Conservation (phyloP, 2,113 vertebrate species). For the Myiopsitta monachus region DNA sequence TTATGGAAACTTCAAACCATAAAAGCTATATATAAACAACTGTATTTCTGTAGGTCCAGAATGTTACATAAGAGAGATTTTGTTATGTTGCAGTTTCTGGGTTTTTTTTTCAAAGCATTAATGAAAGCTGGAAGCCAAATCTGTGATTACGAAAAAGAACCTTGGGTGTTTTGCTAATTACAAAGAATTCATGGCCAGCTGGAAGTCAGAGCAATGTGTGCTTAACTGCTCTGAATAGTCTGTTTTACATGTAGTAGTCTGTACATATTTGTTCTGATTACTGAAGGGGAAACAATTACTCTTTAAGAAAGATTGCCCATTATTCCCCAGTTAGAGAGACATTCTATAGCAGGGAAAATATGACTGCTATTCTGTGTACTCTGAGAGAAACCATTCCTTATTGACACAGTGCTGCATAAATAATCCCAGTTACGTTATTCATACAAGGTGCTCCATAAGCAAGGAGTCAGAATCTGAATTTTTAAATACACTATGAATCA, state of each 20-base stretch:
- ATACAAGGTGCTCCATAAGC: neutral
- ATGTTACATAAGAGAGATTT: neutral
- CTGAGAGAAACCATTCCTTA: neutral
- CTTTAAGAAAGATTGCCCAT: constrained; percentile 32
- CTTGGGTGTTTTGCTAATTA: constrained; percentile 5
- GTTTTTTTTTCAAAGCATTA: neutral
- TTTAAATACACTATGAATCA: neutral
- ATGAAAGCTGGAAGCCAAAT: neutral
- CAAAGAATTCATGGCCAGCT: constrained; percentile 14
- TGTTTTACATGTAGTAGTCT: neutral
- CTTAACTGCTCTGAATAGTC: constrained; percentile 2
- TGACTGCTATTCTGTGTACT: neutral
- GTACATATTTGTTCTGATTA: constrained; percentile 23
- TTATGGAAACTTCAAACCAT: neutral
- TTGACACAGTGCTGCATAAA: neutral
- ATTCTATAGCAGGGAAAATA: neutral
- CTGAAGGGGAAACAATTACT: constrained; percentile 38
- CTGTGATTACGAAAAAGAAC: neutral
- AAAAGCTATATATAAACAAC: neutral
- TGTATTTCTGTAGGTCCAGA: neutral
- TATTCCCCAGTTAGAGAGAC: neutral
- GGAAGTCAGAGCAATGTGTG: constrained; percentile 25
- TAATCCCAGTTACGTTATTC: neutral
- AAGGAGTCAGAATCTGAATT: neutral
- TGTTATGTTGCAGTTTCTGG: neutral